Conservation (phyloP, 2,888 invertebrate genomes). For the Beris morrisii region DNA sequence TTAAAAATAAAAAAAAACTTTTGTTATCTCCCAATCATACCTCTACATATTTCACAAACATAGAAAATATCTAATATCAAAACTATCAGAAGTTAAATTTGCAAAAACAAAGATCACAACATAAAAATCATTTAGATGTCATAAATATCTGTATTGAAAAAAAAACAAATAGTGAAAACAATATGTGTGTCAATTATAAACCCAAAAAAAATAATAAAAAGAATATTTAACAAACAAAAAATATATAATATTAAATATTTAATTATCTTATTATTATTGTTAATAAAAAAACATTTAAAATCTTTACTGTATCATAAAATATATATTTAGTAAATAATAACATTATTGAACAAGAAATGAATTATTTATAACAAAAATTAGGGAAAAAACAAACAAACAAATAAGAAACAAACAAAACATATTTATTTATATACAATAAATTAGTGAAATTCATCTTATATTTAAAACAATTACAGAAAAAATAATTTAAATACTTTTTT, state of each 20-base stretch:
- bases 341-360: constrained; percentile 9
- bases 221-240: constrained; percentile 11
- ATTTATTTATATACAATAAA: too few relatives aligned
- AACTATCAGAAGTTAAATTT: background rate
- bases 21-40: background rate
- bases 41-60: background rate
- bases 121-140: constrained; percentile 6
- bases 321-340: constrained; percentile 9
- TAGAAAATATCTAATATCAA: constrained; percentile 1
- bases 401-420: too few relatives aligned
- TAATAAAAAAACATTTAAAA: constrained; percentile 13
- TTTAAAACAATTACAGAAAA: too few relatives aligned
- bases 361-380: constrained; percentile 14
- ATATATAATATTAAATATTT: constrained; percentile 22
- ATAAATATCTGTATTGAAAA: background rate
- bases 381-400: background rate
- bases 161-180: constrained; percentile 16
- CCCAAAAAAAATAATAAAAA: constrained; percentile 11
- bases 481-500: too few relatives aligned
- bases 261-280: constrained; percentile 21
- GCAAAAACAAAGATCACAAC: constrained; percentile 6
- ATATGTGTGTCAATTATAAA: constrained; percentile 34
- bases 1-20: constrained; percentile 1
- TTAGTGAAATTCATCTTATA: too few relatives aligned
- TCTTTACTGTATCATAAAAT: constrained; percentile 5